A percentile compares a stretch with the other conserved stretches of the same genome.
Conservation (phyloP, 2,888 invertebrate genomes). For the Athrips mouffetella region DNA sequence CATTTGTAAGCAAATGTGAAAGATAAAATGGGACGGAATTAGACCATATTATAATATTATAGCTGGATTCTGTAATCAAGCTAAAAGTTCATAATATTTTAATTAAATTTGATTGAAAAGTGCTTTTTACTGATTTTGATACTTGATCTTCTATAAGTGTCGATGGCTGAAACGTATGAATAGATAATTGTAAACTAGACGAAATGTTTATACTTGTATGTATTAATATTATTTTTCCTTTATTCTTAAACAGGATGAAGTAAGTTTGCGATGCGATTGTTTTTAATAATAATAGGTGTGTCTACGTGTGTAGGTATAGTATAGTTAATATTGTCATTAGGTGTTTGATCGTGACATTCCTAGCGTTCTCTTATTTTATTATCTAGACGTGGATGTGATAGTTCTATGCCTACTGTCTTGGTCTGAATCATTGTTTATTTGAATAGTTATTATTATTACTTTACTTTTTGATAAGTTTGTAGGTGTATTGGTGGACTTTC, state of each 20-base stretch:
- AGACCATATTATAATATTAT: too few species aligned
- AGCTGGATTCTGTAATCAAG: too few species aligned
- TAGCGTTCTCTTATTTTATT: slow-evolving; percentile 5
- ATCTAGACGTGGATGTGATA: slow-evolving; percentile 9
- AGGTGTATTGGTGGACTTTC: too few species aligned
- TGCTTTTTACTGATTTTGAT: too few species aligned
- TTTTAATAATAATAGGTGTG: slow-evolving; percentile 7
- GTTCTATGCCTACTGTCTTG: background rate
- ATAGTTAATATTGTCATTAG: background rate
- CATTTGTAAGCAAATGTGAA: too few species aligned
- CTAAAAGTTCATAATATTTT: too few species aligned
- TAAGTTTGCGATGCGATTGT: slow-evolving; percentile 2
- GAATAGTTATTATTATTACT: too few species aligned
- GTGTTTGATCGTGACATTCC: slow-evolving; percentile 11
- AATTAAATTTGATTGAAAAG: too few species aligned
- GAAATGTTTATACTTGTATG: background rate
- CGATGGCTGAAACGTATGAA: too few species aligned
- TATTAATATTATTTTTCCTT: background rate
- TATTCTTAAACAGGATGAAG: slow-evolving; percentile 2
- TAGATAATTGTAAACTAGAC: background rate
- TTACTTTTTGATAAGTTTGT: too few species aligned
- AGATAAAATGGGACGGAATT: too few species aligned
- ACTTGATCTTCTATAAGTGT: too few species aligned
- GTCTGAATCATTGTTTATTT: slow-evolving; percentile 8
- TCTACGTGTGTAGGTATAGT: background rate